Base-by-base conservation (phyloP, 2,888 invertebrate species). In the Platycnemis pennipes region DNA sequence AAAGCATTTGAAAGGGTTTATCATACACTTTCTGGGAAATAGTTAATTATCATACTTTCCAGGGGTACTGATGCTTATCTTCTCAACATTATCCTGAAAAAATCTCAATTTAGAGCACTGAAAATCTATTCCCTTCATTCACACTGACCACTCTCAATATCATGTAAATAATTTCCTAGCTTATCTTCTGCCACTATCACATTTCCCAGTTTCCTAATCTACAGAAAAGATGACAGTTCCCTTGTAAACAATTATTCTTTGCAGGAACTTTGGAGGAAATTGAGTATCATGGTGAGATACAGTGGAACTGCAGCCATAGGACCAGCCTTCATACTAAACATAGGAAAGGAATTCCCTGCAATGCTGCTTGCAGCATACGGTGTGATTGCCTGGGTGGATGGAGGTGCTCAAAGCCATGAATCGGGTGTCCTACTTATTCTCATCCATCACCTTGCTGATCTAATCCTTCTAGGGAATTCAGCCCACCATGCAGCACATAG, bases 261-360 rank as follows among this genome's bases (percentile, higher is more conserved):
- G 11, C 56, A 91, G 91, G 91, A 91, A 22, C 63, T 91, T 31
- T 91, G 91, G 91, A 91, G 91, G 56, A 91, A 91, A 63, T 69
- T 91, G 42, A 91, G 91, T 44, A 91, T 91, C 42, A 91, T 91
- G 91, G 91, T 91, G n/a, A 63, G 91, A 63, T 63, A 42, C 22
- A 91, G 91, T 44, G 69, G 91, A 22, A 91, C 63, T 44, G 91
- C 53, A 91, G 91, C 91, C 22, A 91, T 91, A n/a, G 91, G 91
- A 63, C 63, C 91, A 26, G 91, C 91, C 56, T 91, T 91, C 45
- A 91, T 91, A 1, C 13, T 91, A 44, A 91, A 91, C 44, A 91
- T 91, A 63, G 63, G 91, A 26, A 91, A 91, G n/a, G 91, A 91
- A 37, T 91, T 91, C 63, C 91, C 91, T 3, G 63, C 56, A 37